These are phyloP conservation scores for Eupithecia exiguata DNA, from an alignment of 2,888 invertebrate species.

Conservation along the genomic window DNA sequence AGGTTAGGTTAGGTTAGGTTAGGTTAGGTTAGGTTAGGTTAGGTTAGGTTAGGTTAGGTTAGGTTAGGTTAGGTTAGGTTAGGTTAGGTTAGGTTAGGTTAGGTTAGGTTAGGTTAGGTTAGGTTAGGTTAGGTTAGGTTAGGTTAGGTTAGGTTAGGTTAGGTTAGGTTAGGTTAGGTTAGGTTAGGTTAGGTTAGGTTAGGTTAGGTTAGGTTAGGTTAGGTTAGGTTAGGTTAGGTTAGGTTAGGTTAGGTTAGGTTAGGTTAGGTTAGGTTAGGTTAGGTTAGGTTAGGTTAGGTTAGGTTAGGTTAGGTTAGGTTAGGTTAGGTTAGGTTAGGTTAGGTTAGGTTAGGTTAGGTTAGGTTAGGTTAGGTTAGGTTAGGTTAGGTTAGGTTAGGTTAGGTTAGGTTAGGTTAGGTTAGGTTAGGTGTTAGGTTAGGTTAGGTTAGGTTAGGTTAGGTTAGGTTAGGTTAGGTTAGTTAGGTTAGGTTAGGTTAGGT, in stretches of 20 bases:
- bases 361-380: slow-evolving; percentile 53
- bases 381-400: slow-evolving; percentile 55
- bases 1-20: slow-evolving; percentile 40
- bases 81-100: slow-evolving; percentile 48
- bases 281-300: slow-evolving; percentile 52
- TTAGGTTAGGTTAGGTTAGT: slow-evolving; percentile 27
- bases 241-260: slow-evolving; percentile 52
- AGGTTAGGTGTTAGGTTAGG: slow-evolving; percentile 51
- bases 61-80: slow-evolving; percentile 32
- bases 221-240: slow-evolving; percentile 51
- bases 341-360: slow-evolving; percentile 43
- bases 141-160: slow-evolving; percentile 46
- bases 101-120: slow-evolving; percentile 46
- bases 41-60: slow-evolving; percentile 35
- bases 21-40: slow-evolving; percentile 27
- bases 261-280: slow-evolving; percentile 51
- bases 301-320: slow-evolving; percentile 51
- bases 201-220: slow-evolving; percentile 52
- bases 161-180: slow-evolving; percentile 49
- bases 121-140: slow-evolving; percentile 44
- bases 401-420: slow-evolving; percentile 54
- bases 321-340: slow-evolving; percentile 52
- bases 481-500: slow-evolving; percentile 32
- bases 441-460: slow-evolving; percentile 34
- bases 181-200: slow-evolving; percentile 49